Conservation (phyloP, 2,113 vertebrate genomes). For the Tenebrosternarchus preto region DNA sequence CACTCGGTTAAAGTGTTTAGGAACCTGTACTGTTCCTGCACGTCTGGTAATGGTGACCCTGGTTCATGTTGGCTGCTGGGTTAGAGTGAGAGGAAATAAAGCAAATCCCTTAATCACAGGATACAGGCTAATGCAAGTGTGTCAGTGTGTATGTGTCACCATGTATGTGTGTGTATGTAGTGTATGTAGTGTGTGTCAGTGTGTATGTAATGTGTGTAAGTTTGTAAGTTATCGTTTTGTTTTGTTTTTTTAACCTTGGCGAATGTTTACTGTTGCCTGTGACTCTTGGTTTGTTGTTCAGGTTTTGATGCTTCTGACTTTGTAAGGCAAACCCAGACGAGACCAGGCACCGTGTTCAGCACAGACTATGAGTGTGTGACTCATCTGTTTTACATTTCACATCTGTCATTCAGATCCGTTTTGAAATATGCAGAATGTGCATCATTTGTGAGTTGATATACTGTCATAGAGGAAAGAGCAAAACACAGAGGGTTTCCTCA, state of each 20-base stretch:
- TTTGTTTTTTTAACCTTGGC: not conserved
- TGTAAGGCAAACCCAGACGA: not conserved
- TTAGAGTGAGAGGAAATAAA: not conserved
- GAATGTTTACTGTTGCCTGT: not conserved
- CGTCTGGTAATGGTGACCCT: not conserved
- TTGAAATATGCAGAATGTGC: constrained; percentile 4
- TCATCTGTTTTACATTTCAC: constrained; percentile 15
- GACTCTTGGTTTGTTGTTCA: not conserved
- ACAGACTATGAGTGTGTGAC: not conserved
- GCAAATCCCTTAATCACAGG: no score
- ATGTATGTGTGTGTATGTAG: no score
- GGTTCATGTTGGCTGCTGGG: not conserved
- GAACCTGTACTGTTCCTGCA: constrained; percentile 6
- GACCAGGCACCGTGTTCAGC: not conserved
- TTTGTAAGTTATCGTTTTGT: no score
- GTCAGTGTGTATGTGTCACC: no score
- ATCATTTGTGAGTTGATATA: not conserved
- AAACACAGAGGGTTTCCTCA: no score
- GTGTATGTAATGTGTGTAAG: no score
- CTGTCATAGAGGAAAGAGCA: no score
- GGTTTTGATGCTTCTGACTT: not conserved
- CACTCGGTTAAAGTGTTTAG: constrained; percentile 19
- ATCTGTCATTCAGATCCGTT: not conserved
- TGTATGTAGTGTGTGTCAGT: no score
- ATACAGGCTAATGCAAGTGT: no score